A percentile compares a stretch with the other conserved stretches of the same genome.
Conservation (phyloP, 2,113 vertebrate genomes). For the Indri indri region DNA sequence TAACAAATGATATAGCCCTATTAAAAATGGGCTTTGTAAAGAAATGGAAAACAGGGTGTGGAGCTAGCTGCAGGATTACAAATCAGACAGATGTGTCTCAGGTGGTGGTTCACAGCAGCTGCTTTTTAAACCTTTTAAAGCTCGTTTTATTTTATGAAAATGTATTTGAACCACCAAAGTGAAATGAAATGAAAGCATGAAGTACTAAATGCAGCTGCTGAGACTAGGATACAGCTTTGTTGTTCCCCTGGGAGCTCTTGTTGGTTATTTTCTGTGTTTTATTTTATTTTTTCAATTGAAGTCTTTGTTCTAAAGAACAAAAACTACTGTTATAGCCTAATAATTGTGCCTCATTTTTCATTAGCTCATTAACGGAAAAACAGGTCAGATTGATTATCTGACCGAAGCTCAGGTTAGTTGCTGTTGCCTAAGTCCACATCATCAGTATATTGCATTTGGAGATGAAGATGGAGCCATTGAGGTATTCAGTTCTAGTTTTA, state of each 20-base stretch:
- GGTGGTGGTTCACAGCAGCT: conserved; percentile 24
- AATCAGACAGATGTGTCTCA: conserved; percentile 46
- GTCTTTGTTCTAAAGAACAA: conserved; percentile 14
- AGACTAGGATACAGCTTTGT: neutral
- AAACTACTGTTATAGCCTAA: neutral
- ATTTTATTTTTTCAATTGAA: conserved; percentile 50
- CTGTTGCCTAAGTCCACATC: conserved; percentile 87
- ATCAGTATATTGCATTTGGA: conserved; percentile 87
- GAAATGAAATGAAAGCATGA: conserved; percentile 49
- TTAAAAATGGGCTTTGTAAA: conserved; percentile 47
- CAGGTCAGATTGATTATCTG: conserved; percentile 86
- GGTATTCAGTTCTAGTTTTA: conserved; percentile 82
- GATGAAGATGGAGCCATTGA: conserved; percentile 88
- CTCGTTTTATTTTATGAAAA: conserved; percentile 65
- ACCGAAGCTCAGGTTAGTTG: conserved; percentile 89
- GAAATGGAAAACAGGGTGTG: conserved; percentile 25
- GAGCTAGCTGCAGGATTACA: neutral
- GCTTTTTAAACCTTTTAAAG: conserved; percentile 55
- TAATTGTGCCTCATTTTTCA: conserved; percentile 67
- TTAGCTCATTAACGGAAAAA: conserved; percentile 90
- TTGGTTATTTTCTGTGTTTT: conserved; percentile 57
- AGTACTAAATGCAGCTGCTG: conserved; percentile 51
- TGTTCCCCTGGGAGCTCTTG: conserved; percentile 48
- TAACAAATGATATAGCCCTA: conserved; percentile 11
- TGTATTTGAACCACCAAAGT: conserved; percentile 49